Evolutionary conservation across 2,113 vertebrate genomes (phyloP).

Genomic region (Nanorana parkeri): DNA sequence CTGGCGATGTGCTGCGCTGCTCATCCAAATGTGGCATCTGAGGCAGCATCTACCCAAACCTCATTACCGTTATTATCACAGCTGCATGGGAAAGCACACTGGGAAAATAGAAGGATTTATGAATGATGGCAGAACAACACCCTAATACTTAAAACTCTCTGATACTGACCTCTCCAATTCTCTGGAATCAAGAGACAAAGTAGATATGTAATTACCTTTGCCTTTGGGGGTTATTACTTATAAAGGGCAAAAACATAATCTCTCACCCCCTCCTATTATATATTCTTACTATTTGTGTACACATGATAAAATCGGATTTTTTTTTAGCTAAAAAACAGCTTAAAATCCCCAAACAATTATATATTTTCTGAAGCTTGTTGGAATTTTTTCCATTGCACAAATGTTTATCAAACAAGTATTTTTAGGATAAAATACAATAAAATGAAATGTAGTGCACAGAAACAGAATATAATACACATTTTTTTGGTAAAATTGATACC

Average conservation of each 20-base stretch:
- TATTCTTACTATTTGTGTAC: no score
- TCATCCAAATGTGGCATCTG: constrained; percentile 39
- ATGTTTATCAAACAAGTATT: no score
- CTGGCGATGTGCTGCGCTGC: constrained; percentile 23
- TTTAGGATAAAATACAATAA: no score
- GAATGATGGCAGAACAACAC: constrained; percentile 22
- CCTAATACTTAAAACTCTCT: constrained; percentile 7
- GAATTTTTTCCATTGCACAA: no score
- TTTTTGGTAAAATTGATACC: no score
- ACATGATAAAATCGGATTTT: no score
- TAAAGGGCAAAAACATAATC: not conserved
- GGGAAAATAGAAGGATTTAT: constrained; percentile 43
- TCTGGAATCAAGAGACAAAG: constrained; percentile 1
- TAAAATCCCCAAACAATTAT: no score
- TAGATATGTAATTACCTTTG: constrained; percentile 1
- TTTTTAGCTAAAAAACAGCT: no score
- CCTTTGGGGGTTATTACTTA: not conserved
- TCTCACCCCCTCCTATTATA: no score
- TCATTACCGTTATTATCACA: constrained; percentile 45
- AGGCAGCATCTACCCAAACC: constrained; percentile 31
- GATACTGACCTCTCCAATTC: constrained; percentile 26
- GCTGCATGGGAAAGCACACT: constrained; percentile 35
- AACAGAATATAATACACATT: no score
- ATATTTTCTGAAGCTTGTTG: no score
- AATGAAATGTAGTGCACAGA: no score